Evolutionary conservation across 2,888 invertebrate genomes (phyloP).

Genomic region (Mythimna lalbum): DNA sequence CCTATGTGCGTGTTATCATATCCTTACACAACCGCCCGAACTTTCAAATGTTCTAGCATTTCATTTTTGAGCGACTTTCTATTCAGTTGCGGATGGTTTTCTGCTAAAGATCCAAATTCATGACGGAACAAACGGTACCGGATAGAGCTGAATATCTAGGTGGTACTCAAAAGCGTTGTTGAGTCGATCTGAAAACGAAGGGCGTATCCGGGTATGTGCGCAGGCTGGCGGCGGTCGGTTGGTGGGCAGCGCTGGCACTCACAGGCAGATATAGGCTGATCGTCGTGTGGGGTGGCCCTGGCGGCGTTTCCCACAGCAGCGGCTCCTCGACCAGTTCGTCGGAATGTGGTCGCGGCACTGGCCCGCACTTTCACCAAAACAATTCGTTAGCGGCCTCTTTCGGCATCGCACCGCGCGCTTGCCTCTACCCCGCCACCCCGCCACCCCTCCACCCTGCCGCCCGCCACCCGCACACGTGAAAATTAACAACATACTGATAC

Average conservation of each 20-base stretch:
- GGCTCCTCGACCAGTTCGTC: constrained; percentile 89
- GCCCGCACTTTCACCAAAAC: constrained; percentile 91
- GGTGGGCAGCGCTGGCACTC: constrained; percentile 65
- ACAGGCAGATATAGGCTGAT: constrained; percentile 78
- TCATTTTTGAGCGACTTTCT: constrained; percentile 62
- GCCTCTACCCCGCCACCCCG: constrained; percentile 79
- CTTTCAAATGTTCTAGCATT: constrained; percentile 68
- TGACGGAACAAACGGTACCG: constrained; percentile 23
- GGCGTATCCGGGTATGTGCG: constrained; percentile 27
- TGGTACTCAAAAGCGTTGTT: constrained; percentile 15
- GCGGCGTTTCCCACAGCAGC: constrained; percentile 91
- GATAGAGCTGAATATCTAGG: constrained; percentile 22
- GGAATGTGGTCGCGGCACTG: constrained; percentile 90
- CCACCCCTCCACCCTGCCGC: constrained; percentile 78
- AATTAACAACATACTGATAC: constrained; percentile 87
- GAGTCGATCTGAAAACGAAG: constrained; percentile 21
- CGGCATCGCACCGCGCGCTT: constrained; percentile 85
- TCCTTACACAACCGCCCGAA: constrained; percentile 71
- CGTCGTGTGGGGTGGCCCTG: constrained; percentile 87
- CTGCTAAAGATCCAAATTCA: constrained; percentile 46
- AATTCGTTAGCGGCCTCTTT: constrained; percentile 90
- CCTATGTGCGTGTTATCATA: constrained; percentile 74
- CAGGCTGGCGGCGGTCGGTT: constrained; percentile 53
- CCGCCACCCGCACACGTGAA: constrained; percentile 86
- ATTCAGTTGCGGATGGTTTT: constrained; percentile 51